Evolutionary conservation across 2,888 invertebrate species (phyloP).

Genomic region (Netelia inedita): DNA sequence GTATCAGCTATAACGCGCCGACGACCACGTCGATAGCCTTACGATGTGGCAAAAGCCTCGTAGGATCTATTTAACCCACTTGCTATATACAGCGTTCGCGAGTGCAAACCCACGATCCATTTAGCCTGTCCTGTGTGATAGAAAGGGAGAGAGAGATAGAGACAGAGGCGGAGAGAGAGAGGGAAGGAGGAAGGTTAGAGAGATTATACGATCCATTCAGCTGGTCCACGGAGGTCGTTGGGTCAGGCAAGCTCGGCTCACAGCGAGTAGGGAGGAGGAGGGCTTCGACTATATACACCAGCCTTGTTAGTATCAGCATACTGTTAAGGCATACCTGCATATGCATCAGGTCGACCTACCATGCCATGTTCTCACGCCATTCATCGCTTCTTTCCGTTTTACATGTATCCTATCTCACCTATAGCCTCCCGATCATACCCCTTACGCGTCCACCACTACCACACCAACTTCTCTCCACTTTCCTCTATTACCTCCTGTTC

Average conservation of each 20-base stretch:
- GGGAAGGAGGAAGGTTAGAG: slow-evolving; percentile 18
- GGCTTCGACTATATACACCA: background rate
- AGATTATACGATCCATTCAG: slow-evolving; percentile 41
- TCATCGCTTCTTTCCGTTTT: slow-evolving; percentile 41
- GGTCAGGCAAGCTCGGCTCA: slow-evolving; percentile 34
- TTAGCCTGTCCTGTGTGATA: slow-evolving; percentile 20
- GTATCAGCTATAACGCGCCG: slow-evolving; percentile 38
- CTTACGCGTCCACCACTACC: slow-evolving; percentile 11
- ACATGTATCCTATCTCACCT: slow-evolving; percentile 9
- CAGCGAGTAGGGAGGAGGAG: slow-evolving; percentile 1
- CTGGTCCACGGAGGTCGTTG: slow-evolving; percentile 49
- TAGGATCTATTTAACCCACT: slow-evolving; percentile 58
- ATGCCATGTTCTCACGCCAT: slow-evolving; percentile 49
- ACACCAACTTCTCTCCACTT: slow-evolving; percentile 55
- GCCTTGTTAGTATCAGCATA: slow-evolving; percentile 43
- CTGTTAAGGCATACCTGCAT: slow-evolving; percentile 42
- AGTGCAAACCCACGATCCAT: slow-evolving; percentile 44
- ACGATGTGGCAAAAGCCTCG: slow-evolving; percentile 44
- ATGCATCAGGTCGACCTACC: slow-evolving; percentile 53
- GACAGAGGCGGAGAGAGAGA: slow-evolving; percentile 5
- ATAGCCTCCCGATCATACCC: slow-evolving; percentile 1
- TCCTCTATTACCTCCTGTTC: slow-evolving; percentile 55
- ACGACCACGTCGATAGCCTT: slow-evolving; percentile 39
- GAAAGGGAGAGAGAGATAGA: background rate
- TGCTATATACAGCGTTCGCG: slow-evolving; percentile 7